phyloP scores from a whole-genome alignment of 2,797 vertebrate species.

The Sciurus carolinensis region DNA sequence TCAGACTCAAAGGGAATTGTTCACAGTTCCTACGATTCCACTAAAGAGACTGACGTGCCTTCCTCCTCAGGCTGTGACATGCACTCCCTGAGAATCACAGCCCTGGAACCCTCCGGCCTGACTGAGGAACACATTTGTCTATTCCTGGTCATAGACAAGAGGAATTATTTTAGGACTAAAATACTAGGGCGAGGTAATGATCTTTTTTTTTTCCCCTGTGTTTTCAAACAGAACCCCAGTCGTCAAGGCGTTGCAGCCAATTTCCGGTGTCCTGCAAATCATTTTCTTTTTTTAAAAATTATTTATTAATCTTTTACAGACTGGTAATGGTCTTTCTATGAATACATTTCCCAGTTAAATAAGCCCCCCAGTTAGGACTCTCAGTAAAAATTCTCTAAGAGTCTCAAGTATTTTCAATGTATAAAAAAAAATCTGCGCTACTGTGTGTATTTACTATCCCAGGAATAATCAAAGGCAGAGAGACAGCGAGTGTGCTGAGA shows the following conservation, averaged over 20 bases:
- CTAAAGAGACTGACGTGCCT: constrained; percentile 87
- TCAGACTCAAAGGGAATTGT: constrained; percentile 85
- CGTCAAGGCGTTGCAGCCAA: no score
- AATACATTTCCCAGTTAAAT: neutral
- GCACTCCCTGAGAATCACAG: neutral
- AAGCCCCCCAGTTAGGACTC: neutral
- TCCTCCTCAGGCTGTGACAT: constrained; percentile 86
- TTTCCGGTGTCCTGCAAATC: no score
- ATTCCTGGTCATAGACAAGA: neutral
- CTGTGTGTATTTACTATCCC: neutral
- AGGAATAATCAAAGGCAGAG: neutral
- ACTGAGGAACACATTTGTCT: constrained; percentile 34
- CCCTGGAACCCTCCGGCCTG: neutral
- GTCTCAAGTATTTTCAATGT: neutral
- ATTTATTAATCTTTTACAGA: no score
- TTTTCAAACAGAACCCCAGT: no score
- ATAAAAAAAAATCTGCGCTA: no score
- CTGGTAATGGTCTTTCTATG: neutral
- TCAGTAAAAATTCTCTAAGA: neutral
- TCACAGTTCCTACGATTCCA: constrained; percentile 82
- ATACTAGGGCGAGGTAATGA: neutral
- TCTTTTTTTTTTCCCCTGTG: neutral
- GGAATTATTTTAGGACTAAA: constrained; percentile 27
- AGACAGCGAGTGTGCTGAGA: neutral
- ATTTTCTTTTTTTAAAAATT: no score